phyloP scores from a whole-genome alignment of 2,888 invertebrate genomes.

The Tetragnatha montana region DNA sequence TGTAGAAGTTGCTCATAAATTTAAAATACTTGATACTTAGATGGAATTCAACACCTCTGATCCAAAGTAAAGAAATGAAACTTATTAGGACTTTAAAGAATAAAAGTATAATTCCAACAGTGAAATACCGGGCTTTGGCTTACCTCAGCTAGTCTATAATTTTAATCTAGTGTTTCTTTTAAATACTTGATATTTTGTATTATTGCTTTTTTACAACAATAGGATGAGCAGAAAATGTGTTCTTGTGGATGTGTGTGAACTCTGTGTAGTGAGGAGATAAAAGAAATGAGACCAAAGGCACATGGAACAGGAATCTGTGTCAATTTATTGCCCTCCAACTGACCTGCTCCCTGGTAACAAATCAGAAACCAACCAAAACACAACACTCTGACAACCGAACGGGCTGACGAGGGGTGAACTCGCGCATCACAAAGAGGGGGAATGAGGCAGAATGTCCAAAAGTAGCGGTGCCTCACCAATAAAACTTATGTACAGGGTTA shows the following conservation, averaged over 20 bases:
- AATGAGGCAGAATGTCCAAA: slow-evolving; percentile 63
- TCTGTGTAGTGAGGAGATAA: not conserved
- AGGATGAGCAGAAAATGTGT: not conserved
- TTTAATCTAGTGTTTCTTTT: too few species aligned
- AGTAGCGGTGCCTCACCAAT: slow-evolving; percentile 59
- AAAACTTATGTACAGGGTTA: slow-evolving; percentile 67
- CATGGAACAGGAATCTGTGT: slow-evolving; percentile 70
- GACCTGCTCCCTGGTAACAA: slow-evolving; percentile 71
- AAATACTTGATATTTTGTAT: too few species aligned
- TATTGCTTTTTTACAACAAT: too few species aligned
- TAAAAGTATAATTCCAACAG: too few species aligned
- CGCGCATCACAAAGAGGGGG: slow-evolving; percentile 1
- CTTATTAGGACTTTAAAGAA: too few species aligned
- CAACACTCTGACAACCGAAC: slow-evolving; percentile 68
- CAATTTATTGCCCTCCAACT: slow-evolving; percentile 71
- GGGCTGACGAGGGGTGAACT: slow-evolving; percentile 41
- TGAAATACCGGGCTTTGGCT: too few species aligned
- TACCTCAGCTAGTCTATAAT: too few species aligned
- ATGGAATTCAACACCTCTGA: too few species aligned
- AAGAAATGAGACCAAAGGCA: slow-evolving; percentile 51
- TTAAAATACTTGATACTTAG: too few species aligned
- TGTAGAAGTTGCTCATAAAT: too few species aligned
- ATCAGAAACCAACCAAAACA: slow-evolving; percentile 69
- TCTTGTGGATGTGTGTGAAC: slow-evolving; percentile 14
- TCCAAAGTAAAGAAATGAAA: too few species aligned